Evolutionary conservation across 2,797 vertebrate species (phyloP), one percentile per base, ranked within the genome.

Genomic region (Sebastes jordani): DNA sequence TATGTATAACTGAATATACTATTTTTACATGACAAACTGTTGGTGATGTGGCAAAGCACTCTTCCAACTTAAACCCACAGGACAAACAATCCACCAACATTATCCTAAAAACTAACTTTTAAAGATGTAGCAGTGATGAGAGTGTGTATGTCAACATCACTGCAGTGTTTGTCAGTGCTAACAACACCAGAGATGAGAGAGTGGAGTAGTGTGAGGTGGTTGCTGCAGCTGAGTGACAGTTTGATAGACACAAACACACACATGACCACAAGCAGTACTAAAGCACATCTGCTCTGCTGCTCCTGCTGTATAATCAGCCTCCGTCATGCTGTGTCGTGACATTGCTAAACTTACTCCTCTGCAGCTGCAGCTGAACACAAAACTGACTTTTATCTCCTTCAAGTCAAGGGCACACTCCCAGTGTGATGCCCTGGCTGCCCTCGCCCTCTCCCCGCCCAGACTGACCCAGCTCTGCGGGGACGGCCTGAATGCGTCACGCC

Each of bases 401-500:
- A 74, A 38, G 27, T 64, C 20, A 84, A 89, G 90, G 89, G 36
- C 85, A 75, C 16, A 7, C 18, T 54, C 74, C 27, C 84, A 30
- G 84, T 32, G 65, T 72, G 85, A 16, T 46, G 78, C 73, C 58
- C 76, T 32, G 71, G 78, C 74, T 74, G 81, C 63, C 84, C 72
- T 86, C 49, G 7, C 16, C 55, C 20, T 74, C 58, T 52, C 30
- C 29, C 65, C n/a, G 32, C 71, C 66, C 66, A 6, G 56, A 56
- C 76, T 69, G 68, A 81, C 79, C 60, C 71, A 3, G 77, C 49
- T 4, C 85, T 80, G 83, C 32, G 29, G 83, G 83, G 82, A 29
- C 10, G 83, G 75, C 58, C 77, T 68, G 73, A 69, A 7, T 91
- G 90, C 78, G 83, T 93, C 91, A 89, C 71, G 68, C 73, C 84